These are phyloP conservation scores for Trichosurus vulpecula DNA, from an alignment of 2,797 vertebrate genomes.

Conservation along the genomic window DNA sequence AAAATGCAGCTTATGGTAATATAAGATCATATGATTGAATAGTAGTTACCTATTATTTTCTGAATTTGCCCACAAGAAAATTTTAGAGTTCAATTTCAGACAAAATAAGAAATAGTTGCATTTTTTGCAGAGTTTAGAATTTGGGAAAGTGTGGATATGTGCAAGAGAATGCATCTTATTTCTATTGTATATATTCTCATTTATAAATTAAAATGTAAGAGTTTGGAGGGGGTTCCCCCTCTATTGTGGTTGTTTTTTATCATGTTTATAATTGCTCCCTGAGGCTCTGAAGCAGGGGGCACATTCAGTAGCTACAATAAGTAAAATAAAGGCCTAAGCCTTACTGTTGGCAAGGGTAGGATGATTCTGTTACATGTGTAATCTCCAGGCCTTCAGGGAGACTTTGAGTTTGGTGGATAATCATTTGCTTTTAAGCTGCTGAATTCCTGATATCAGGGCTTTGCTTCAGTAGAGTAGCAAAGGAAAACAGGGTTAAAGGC, in stretches of 20 bases:
- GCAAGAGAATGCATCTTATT: background rate
- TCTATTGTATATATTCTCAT: slow-evolving; percentile 22
- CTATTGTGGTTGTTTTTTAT: slow-evolving; percentile 58
- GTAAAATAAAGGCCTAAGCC: slow-evolving; percentile 68
- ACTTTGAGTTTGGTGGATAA: slow-evolving; percentile 68
- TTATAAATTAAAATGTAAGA: slow-evolving; percentile 63
- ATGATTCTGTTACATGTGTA: slow-evolving; percentile 70
- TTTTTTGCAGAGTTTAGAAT: background rate
- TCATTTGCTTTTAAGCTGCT: slow-evolving; percentile 68
- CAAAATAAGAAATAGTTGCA: background rate
- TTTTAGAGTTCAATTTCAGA: background rate
- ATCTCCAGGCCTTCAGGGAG: slow-evolving; percentile 67
- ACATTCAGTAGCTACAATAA: slow-evolving; percentile 72
- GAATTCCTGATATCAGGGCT: slow-evolving; percentile 56
- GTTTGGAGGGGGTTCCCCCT: slow-evolving; percentile 37
- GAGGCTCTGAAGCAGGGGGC: slow-evolving; percentile 53
- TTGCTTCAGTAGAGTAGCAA: slow-evolving; percentile 40
- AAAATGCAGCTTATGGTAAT: slow-evolving; percentile 6
- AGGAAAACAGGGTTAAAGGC: background rate
- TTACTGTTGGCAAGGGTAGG: slow-evolving; percentile 66
- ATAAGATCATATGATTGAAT: background rate
- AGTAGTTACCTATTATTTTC: background rate
- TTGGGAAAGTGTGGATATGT: background rate
- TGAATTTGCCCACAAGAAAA: background rate
- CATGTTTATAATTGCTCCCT: slow-evolving; percentile 66